phyloP scores from a whole-genome alignment of 1,140 invertebrate species.

The Trypoxylus dichotomus region DNA sequence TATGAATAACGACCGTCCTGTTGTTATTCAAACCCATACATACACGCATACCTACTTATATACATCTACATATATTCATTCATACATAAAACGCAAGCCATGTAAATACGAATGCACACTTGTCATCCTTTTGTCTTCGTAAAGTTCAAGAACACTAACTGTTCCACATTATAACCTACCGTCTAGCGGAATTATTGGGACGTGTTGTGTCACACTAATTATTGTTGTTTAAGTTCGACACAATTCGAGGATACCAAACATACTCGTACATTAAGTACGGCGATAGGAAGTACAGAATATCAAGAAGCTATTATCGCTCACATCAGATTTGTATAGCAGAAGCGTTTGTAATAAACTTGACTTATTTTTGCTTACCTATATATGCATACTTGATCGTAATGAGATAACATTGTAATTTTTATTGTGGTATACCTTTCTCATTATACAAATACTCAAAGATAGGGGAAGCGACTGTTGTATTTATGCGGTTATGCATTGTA shows the following conservation, averaged over 20 bases:
- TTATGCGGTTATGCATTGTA: too few relatives aligned
- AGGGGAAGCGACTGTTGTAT: too few relatives aligned
- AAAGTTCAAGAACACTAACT: slow-evolving; percentile 9
- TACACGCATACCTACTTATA: neutral
- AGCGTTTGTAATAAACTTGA: neutral
- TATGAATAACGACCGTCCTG: neutral
- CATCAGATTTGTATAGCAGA: neutral
- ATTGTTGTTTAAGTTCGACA: neutral
- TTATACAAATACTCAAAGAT: too few relatives aligned
- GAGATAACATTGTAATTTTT: neutral
- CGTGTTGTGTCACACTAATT: slow-evolving; percentile 5
- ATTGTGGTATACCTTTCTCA: too few relatives aligned
- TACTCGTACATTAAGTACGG: neutral
- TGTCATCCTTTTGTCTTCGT: neutral
- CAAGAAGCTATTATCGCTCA: neutral
- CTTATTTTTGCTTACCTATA: neutral
- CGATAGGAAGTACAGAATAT: neutral
- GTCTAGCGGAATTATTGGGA: slow-evolving; percentile 6
- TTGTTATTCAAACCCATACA: neutral
- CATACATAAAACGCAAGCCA: neutral
- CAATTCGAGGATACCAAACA: neutral
- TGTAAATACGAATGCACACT: neutral
- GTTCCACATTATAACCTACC: neutral
- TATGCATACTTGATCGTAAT: neutral
- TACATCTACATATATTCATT: neutral